Base-by-base conservation (phyloP, 2,888 invertebrate genomes). In the Philhelius pedissequus region DNA sequence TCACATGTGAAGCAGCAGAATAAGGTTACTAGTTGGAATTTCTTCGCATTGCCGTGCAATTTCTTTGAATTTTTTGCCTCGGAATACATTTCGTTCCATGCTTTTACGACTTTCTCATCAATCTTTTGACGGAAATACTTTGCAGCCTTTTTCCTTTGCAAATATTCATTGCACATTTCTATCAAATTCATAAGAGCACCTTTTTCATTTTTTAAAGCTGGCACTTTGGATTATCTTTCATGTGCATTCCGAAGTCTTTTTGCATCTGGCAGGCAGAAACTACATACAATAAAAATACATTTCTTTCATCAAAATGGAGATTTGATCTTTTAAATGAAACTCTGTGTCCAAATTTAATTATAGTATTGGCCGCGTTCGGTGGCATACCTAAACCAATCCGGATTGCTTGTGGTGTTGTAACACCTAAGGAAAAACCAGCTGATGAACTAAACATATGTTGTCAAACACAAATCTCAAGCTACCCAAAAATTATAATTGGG, bases 1-100 rank as follows among this genome's bases (percentile, higher is more conserved):
- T 5, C 94, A 94, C 92, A 96, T 94, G 87, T 96, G 95, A 68
- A 96, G 92, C 58, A 95, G 93, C 71, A 96, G 92, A 18, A 94
- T 94, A 69, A 95, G 93, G 88, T n/a, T n/a, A n/a, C n/a, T 30
- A 93, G 92, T 48, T 93, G 93, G 3, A 94, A 91, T 45, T 92
- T 92, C 64, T 92, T 92, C 58, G 91, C 89, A 87, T 80, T 52
- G 73, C 80, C 70, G 18, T 86, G 73, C 7, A 22, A 9, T 60
- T 83, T 86, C 18, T 82, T 87, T 0, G 35, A 45, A 9, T 86
- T 80, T 22, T 93, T 66, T 1, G 88, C 86, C 66, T 87, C 80
- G 87, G 90, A 83, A 86, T 93, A 92, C 86, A 95, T 93, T 89
- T 93, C 93, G 71, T 93, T 92, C 95, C 96, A 96, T 50, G 94